Conservation (phyloP, 30 jellyfish, hydroid and myxozoan species). For the Cassiopea andromeda region DNA sequence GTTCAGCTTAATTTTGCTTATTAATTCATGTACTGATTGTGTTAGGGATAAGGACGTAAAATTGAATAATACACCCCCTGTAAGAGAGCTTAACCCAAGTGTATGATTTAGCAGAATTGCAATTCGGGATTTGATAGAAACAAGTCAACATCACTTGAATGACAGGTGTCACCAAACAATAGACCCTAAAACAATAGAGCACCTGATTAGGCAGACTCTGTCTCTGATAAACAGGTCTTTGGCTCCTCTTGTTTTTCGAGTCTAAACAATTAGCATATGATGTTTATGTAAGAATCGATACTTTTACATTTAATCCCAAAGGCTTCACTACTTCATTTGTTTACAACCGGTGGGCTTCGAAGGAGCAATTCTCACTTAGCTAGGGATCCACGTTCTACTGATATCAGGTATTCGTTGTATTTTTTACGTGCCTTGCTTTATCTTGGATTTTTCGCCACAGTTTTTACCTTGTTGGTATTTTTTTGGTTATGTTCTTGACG, state of each 20-base stretch:
- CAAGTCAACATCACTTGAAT: slow-evolving; percentile 16
- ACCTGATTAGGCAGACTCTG: slow-evolving; percentile 44
- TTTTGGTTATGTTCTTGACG: too few relatives aligned
- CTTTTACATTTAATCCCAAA: neutral
- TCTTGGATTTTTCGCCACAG: neutral
- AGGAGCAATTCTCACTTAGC: neutral
- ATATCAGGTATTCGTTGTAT: neutral
- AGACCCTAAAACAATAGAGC: slow-evolving; percentile 35
- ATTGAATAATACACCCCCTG: slow-evolving; percentile 33
- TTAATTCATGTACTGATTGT: slow-evolving; percentile 21
- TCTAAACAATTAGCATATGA: slow-evolving; percentile 29
- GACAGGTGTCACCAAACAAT: slow-evolving; percentile 56
- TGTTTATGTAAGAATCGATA: slow-evolving; percentile 30
- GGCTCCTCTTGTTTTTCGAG: slow-evolving; percentile 22
- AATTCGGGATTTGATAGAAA: slow-evolving; percentile 36
- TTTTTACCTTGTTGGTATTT: too few relatives aligned
- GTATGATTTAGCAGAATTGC: slow-evolving; percentile 29
- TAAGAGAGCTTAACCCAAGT: slow-evolving; percentile 7
- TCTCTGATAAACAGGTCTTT: slow-evolving; percentile 42
- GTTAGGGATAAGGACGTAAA: slow-evolving; percentile 19
- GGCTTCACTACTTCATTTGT: neutral
- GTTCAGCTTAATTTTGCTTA: neutral
- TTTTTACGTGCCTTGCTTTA: neutral
- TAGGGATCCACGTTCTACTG: neutral
- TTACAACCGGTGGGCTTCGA: neutral